Percentiles rank a stretch among this genome's conserved stretches.
Conservation (phyloP, 2,888 invertebrate species). For the Camptogramma bilineatum region DNA sequence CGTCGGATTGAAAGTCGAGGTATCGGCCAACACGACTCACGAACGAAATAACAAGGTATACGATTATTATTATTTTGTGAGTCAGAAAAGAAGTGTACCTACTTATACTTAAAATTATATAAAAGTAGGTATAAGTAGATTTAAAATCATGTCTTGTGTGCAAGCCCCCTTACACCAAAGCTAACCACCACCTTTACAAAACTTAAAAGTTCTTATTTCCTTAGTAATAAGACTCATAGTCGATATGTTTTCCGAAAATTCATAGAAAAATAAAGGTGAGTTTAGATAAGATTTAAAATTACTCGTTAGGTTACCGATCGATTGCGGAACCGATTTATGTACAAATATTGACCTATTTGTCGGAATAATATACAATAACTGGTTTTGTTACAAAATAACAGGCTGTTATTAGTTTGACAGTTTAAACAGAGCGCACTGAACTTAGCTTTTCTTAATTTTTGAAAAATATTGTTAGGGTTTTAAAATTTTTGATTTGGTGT, state of each 20-base stretch:
- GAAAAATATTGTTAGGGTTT: too few relatives aligned
- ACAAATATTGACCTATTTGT: constrained; percentile 27
- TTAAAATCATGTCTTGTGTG: neutral
- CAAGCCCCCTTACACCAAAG: constrained; percentile 18
- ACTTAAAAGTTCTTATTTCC: constrained; percentile 5
- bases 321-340: constrained; percentile 25
- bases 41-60: too few relatives aligned
- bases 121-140: too few relatives aligned
- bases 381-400: neutral
- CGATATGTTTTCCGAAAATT: neutral
- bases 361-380: constrained; percentile 9
- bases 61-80: too few relatives aligned
- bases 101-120: too few relatives aligned
- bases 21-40: too few relatives aligned
- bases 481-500: too few relatives aligned
- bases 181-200: constrained; percentile 13
- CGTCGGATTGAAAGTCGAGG: too few relatives aligned
- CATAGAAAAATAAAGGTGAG: constrained; percentile 15
- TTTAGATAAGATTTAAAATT: constrained; percentile 31
- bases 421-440: neutral
- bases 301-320: constrained; percentile 18
- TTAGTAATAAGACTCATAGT: constrained; percentile 8
- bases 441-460: neutral
- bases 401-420: neutral
- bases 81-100: too few relatives aligned